Evolutionary conservation across 2,888 invertebrate genomes (phyloP), one percentile per base, ranked within the genome.

Genomic region (Xylophagus ater): DNA sequence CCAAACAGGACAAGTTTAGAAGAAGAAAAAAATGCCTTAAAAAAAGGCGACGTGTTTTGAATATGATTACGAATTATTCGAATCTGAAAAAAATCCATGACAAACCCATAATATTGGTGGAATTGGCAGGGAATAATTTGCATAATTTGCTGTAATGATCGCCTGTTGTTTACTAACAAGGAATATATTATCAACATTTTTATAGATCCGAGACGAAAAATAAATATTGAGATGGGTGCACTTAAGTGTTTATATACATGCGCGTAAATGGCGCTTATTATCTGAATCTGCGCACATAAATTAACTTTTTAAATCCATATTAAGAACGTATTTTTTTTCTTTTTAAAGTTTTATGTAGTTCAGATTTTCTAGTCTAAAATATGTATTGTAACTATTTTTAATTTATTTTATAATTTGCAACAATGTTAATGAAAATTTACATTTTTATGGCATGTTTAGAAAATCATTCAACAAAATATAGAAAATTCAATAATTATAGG

Each of bases 41-140:
- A 42, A 35, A 48, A 43, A 47, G 45, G 30, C 48, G 42, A 42
- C 47, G 46, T 47, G 43, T 46, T 42, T 45, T 48, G 49, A 49
- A 49, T 46, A 45, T 46, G 41, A 49, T 49, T 50, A 47, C 40
- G 45, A 44, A 43, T 48, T n/a, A n/a, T n/a, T n/a, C n/a, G n/a
- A n/a, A n/a, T n/a, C n/a, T n/a, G n/a, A n/a, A n/a, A n/a, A n/a
- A n/a, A n/a, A n/a, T n/a, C n/a, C n/a, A n/a, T n/a, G n/a, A n/a
- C n/a, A n/a, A n/a, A n/a, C n/a, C n/a, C n/a, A 40, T 20, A 40
- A 32, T 33, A 40, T 40, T 34, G 40, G 40, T 34, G 34, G 40
- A 30, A 25, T 30, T 26, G 26, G 30, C n/a, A 13, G 18, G 38
- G 19, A n/a, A 32, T 36, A 41, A 44, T 44, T 44, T 44, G 44